A percentile compares a stretch with the other conserved stretches of the same genome.
These are phyloP conservation scores for Thunnus albacares DNA, from an alignment of 2,797 vertebrate genomes.

Conservation along the genomic window DNA sequence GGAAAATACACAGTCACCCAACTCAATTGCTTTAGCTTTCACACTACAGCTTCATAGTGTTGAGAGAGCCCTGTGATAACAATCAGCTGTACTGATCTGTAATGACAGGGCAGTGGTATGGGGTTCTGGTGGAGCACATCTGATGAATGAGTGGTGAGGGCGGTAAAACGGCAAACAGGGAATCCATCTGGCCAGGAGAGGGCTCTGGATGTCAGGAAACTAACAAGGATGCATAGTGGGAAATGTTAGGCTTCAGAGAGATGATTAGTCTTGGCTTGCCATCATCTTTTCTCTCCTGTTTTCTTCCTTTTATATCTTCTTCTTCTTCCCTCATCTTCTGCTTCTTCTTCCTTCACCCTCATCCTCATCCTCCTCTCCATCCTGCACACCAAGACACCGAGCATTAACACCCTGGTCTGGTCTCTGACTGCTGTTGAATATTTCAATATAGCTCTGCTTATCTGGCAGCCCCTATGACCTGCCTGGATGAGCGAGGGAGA, in stretches of 20 bases:
- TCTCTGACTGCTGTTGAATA: conserved; percentile 85
- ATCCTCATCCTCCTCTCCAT: conserved; percentile 32
- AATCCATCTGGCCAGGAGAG: conserved; percentile 83
- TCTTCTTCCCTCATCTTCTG: not conserved
- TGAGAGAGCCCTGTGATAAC: conserved; percentile 60
- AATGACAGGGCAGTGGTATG: conserved; percentile 58
- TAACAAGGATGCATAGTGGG: conserved; percentile 40
- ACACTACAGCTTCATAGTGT: conserved; percentile 44
- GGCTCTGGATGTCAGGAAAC: conserved; percentile 86
- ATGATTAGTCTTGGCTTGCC: conserved; percentile 51
- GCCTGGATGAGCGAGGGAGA: conserved; percentile 81
- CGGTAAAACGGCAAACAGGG: conserved; percentile 56
- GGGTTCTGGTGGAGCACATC: conserved; percentile 42
- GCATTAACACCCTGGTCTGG: conserved; percentile 82
- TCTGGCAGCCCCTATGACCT: conserved; percentile 83
- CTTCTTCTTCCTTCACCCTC: not conserved
- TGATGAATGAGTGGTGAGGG: conserved; percentile 57
- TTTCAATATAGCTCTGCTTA: conserved; percentile 86
- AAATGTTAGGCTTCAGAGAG: conserved; percentile 50
- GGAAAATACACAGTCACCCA: conserved; percentile 32
- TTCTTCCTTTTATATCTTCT: not conserved
- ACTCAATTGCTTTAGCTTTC: conserved; percentile 51
- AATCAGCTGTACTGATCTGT: conserved; percentile 75
- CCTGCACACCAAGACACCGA: conserved; percentile 57
- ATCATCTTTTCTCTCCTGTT: conserved; percentile 30